Conservation (phyloP, 2,797 vertebrate genomes). For the Petrocephalus sullivani region DNA sequence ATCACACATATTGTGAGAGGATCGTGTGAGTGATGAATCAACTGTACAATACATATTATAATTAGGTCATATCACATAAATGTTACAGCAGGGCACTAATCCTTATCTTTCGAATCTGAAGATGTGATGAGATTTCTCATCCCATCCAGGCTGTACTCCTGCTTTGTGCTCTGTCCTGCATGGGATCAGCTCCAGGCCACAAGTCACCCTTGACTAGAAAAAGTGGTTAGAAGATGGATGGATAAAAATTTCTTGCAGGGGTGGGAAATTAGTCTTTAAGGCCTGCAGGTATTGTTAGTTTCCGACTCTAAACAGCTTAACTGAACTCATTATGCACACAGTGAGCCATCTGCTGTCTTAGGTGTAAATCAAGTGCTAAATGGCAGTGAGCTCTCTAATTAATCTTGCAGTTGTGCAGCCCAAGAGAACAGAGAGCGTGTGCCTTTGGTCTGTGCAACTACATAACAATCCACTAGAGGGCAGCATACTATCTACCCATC, state of each 20-base stretch:
- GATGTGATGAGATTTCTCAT: background rate
- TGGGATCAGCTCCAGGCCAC: background rate
- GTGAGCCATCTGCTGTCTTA: background rate
- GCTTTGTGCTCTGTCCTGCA: background rate
- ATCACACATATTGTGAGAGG: background rate
- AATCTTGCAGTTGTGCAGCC: background rate
- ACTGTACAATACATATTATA: background rate
- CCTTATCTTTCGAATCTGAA: background rate
- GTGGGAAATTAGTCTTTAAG: background rate
- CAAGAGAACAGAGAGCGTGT: background rate
- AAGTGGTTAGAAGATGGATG: background rate
- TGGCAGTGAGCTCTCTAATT: background rate
- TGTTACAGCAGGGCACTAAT: background rate
- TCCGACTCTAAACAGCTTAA: background rate
- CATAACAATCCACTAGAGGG: slow-evolving; percentile 6
- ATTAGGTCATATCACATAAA: background rate
- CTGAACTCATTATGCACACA: background rate
- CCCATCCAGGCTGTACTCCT: background rate
- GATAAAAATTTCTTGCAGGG: background rate
- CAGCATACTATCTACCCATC: background rate
- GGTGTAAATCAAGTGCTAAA: slow-evolving; percentile 7
- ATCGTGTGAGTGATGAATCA: background rate
- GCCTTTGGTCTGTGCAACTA: background rate
- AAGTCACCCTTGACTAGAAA: background rate
- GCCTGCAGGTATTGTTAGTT: background rate